These are phyloP conservation scores for Eueremaeus valkanovi DNA, from an alignment of 2,888 invertebrate genomes.

Conservation along the genomic window DNA sequence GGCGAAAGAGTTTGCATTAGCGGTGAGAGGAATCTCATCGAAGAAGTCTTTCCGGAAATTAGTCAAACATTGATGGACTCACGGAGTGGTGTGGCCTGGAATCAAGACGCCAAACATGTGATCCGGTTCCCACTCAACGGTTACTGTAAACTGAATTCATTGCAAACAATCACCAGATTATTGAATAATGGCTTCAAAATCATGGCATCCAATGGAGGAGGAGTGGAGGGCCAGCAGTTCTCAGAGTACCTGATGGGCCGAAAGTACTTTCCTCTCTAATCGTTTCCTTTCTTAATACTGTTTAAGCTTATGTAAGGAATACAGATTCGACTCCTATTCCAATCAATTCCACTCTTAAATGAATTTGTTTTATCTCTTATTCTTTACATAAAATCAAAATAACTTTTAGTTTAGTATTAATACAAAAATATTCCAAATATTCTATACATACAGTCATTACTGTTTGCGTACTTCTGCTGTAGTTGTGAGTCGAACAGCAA, in stretches of 20 bases:
- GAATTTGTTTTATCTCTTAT: no score
- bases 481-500: no score
- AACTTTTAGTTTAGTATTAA: no score
- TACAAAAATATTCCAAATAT: no score
- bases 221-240: conserved; percentile 83
- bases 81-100: conserved; percentile 73
- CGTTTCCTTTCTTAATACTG: not conserved
- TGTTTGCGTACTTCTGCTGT: no score
- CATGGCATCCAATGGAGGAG: conserved; percentile 77
- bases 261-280: conserved; percentile 46
- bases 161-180: conserved; percentile 76
- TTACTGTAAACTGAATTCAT: conserved; percentile 82
- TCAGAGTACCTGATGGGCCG: conserved; percentile 79
- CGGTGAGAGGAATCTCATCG: conserved; percentile 69
- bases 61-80: conserved; percentile 73
- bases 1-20: conserved; percentile 76
- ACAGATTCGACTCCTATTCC: not conserved
- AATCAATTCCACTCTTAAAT: no score
- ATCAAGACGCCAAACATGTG: conserved; percentile 73
- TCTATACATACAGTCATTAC: no score
- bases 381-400: no score
- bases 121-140: conserved; percentile 81
- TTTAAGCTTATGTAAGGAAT: not conserved
- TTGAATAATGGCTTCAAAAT: conserved; percentile 72
- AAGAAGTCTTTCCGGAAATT: conserved; percentile 62